These are phyloP conservation scores for Dynastes hyllus DNA, from an alignment of 2,888 invertebrate genomes.

Conservation along the genomic window DNA sequence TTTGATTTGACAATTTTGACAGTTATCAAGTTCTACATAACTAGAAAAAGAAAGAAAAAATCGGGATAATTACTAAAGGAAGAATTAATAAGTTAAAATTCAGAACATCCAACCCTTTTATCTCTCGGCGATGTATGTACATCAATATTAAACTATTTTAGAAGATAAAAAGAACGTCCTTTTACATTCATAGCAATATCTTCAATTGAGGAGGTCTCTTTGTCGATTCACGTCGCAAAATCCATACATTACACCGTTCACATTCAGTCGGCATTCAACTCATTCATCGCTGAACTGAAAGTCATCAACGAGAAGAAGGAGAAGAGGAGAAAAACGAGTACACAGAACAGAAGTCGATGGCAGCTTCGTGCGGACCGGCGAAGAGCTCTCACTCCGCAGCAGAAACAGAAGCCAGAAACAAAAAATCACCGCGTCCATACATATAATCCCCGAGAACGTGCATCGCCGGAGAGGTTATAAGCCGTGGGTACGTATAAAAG, in stretches of 20 bases:
- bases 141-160: neutral
- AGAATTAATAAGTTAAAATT: too few relatives aligned
- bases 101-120: too few relatives aligned
- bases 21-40: too few relatives aligned
- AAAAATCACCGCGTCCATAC: conserved; percentile 26
- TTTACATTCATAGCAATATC: conserved; percentile 32
- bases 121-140: too few relatives aligned
- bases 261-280: conserved; percentile 42
- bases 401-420: conserved; percentile 2
- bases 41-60: too few relatives aligned
- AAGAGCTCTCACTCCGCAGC: neutral
- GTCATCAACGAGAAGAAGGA: conserved; percentile 26
- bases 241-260: conserved; percentile 39
- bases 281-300: conserved; percentile 43
- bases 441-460: conserved; percentile 4
- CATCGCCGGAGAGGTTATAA: conserved; percentile 2
- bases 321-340: conserved; percentile 20
- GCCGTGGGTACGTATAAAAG: conserved; percentile 31
- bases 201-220: conserved; percentile 34
- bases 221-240: conserved; percentile 40
- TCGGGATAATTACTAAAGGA: too few relatives aligned
- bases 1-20: too few relatives aligned
- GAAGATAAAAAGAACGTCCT: neutral
- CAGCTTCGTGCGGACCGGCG: conserved; percentile 14
- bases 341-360: conserved; percentile 6